These are phyloP conservation scores for Lycia hirtaria DNA, from an alignment of 2,888 invertebrate genomes.

Conservation along the genomic window DNA sequence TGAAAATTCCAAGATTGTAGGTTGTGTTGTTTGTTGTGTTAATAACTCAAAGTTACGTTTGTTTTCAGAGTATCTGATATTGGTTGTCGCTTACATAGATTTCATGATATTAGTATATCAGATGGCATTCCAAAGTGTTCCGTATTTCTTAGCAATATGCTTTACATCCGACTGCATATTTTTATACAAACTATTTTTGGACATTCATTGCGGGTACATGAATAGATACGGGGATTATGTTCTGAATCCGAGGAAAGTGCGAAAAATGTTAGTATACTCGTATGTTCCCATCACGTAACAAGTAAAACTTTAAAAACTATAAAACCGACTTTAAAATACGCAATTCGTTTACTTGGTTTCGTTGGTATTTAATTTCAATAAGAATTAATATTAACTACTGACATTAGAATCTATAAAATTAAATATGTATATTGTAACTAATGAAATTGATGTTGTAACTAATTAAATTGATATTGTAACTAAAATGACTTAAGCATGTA, in stretches of 20 bases:
- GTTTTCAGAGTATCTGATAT: slow-evolving; percentile 71
- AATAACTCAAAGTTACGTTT: not conserved
- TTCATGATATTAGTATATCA: slow-evolving; percentile 78
- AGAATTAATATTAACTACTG: too few species aligned
- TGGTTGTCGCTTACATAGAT: slow-evolving; percentile 71
- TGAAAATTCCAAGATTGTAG: too few species aligned
- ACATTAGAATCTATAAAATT: too few species aligned
- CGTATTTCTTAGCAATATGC: slow-evolving; percentile 62
- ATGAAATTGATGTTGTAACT: too few species aligned
- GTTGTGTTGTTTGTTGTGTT: not conserved
- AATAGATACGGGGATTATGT: slow-evolving; percentile 81
- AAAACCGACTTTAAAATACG: too few species aligned
- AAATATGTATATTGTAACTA: too few species aligned
- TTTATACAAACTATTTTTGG: slow-evolving; percentile 75
- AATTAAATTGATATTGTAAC: too few species aligned
- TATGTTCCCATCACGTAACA: too few species aligned
- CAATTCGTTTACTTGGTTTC: too few species aligned
- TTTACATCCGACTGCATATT: slow-evolving; percentile 70
- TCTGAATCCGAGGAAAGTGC: slow-evolving; percentile 71
- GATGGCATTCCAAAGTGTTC: slow-evolving; percentile 77
- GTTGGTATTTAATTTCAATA: too few species aligned
- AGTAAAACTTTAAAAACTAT: too few species aligned
- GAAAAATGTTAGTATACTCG: slow-evolving; percentile 70
- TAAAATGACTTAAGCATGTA: too few species aligned
- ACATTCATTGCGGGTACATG: slow-evolving; percentile 78